Percentiles rank a stretch among this genome's conserved stretches.
phyloP scores from a whole-genome alignment of 2,797 vertebrate species.

The Erpetoichthys calabaricus region DNA sequence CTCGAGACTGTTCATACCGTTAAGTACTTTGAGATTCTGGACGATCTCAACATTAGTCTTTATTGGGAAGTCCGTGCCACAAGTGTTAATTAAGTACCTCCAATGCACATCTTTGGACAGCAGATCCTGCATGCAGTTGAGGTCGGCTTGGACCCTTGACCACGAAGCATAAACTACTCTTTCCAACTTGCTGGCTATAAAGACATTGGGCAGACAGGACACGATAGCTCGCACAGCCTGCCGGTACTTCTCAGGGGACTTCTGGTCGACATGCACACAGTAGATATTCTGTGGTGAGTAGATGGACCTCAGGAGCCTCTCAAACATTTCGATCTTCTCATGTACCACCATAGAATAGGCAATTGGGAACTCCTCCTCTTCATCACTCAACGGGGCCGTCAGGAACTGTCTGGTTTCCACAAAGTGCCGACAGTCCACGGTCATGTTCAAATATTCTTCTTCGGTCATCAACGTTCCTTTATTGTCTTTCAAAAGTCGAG shows the following conservation, averaged over 20 bases:
- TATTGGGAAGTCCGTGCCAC: conserved; percentile 68
- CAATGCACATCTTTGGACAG: conserved; percentile 47
- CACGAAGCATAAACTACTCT: conserved; percentile 61
- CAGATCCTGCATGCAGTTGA: conserved; percentile 72
- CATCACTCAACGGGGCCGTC: conserved; percentile 41
- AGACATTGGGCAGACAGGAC: conserved; percentile 68
- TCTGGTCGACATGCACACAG: conserved; percentile 64
- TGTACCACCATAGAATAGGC: conserved; percentile 76
- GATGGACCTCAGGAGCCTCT: conserved; percentile 57
- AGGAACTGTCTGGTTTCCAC: conserved; percentile 40
- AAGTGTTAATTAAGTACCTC: conserved; percentile 70
- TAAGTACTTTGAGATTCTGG: conserved; percentile 40
- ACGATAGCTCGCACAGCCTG: conserved; percentile 42
- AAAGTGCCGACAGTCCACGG: conserved; percentile 50
- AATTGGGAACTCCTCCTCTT: conserved; percentile 60
- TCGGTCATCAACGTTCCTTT: conserved; percentile 26
- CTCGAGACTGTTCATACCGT: conserved; percentile 66
- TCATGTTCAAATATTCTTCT: conserved; percentile 45
- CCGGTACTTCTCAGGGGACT: conserved; percentile 41
- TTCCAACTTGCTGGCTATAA: conserved; percentile 54
- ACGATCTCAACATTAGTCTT: conserved; percentile 73
- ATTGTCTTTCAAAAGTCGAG: conserved; percentile 28
- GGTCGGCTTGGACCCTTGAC: conserved; percentile 67
- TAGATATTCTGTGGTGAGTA: conserved; percentile 73
- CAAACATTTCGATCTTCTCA: conserved; percentile 69